Conservation (phyloP, 2,113 vertebrate species). For the Oriolus oriolus region DNA sequence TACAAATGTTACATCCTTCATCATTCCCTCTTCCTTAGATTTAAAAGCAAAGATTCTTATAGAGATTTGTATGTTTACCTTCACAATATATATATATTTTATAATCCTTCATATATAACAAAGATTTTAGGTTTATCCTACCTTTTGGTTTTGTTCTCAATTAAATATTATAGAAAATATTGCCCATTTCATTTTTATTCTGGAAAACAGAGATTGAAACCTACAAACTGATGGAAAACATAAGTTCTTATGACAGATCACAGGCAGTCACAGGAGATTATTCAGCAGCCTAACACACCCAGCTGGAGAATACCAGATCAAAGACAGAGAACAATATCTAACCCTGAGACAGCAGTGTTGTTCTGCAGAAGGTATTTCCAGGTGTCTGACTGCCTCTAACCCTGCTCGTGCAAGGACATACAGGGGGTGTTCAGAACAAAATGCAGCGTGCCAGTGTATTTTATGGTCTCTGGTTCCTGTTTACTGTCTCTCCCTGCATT, state of each 20-base stretch:
- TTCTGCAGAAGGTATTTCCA: background rate
- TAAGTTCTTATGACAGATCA: background rate
- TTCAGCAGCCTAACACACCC: background rate
- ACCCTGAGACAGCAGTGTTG: background rate
- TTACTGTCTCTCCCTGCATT: background rate
- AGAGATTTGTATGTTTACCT: background rate
- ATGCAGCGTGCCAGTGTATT: rapidly evolving
- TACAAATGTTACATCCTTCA: background rate
- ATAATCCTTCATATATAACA: background rate
- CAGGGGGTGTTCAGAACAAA: background rate
- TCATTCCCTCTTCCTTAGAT: background rate
- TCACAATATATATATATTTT: background rate
- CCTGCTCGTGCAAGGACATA: background rate
- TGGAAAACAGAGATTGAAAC: background rate
- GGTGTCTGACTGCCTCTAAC: background rate
- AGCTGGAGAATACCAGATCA: background rate
- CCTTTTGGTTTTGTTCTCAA: background rate
- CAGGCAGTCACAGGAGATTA: background rate
- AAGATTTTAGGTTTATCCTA: background rate
- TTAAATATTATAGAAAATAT: background rate
- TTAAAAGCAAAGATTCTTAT: background rate
- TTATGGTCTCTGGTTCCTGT: background rate
- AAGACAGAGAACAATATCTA: background rate
- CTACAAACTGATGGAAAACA: background rate
- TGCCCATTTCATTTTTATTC: background rate